Evolutionary conservation across 35 echinoderm and acorn worm species (phyloP), one percentile per base, ranked within the genome.

Genomic region (Ophiothrix spiculata): DNA sequence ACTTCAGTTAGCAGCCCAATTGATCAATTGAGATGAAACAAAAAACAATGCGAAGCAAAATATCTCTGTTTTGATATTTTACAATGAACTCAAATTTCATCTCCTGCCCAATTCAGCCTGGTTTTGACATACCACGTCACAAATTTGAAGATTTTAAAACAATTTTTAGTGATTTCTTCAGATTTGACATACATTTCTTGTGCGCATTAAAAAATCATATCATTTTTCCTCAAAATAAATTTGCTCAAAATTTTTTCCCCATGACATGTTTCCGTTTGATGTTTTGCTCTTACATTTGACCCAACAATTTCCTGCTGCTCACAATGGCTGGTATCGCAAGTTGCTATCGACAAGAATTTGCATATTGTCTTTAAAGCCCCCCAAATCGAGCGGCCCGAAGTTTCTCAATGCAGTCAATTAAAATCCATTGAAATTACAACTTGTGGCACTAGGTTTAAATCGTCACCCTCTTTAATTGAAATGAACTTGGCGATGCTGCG

Each of bases 321-420:
- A 4, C 15, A 4, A 12, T 15, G 33, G n/a, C 64, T 80, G n/a
- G 25, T 8, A 39, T 38, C 77, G 38, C 76, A 8, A n/a, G 15
- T 36, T 56, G 81, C 36, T 1, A 13, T 80, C 78, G n/a, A 37
- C 86, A 98, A 91, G 96, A 99, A 69, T 89, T 99, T 56, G 96
- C 96, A 81, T 89, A n/a, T n/a, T 99, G 19, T 94, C 94, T 76
- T 99, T 99, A 89, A 90, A 99, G 77, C 89, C 96, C 54, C 88
- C 88, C 63, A 99, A 99, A 87, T 89, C 96, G 39, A 91, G 86
- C 74, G 92, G 92, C 87, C 96, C 96, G n/a, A n/a, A n/a, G n/a
- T n/a, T n/a, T n/a, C n/a, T n/a, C n/a, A n/a, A n/a, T n/a, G n/a
- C n/a, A n/a, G n/a, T n/a, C n/a, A n/a, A n/a, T n/a, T n/a, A n/a